Base-by-base conservation (phyloP, 2,113 vertebrate genomes). In the Hippocampus zosterae region DNA sequence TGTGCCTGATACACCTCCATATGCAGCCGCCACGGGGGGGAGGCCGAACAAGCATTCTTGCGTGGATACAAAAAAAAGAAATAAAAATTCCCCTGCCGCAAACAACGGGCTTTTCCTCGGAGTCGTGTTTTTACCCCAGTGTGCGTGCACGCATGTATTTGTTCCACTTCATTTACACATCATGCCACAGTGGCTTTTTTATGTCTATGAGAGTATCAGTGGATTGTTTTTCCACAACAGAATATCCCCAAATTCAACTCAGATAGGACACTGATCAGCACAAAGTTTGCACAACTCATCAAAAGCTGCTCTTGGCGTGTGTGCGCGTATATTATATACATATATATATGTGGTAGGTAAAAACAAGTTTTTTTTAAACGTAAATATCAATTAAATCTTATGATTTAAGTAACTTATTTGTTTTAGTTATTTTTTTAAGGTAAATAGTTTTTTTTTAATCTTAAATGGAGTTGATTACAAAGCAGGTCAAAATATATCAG, bases 21-120 rank as follows among this genome's bases (percentile, higher is more conserved):
- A 69, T 55, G 64, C 68, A 71, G 80, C 68, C 9, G 69, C 56
- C 56, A 15, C 56, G 48, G 71, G 79, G 72, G 77, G 41, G 77
- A 77, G 67, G 75, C 80, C 81, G 81, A 85, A 77, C 82, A 84
- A 82, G 77, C 82, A 85, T 60, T 80, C 72, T 56, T 48, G 55
- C 40, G 4, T 18, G 50, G 69, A 71, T 68, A 69, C 10, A 44
- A 44, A 44, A 44, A 44, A 13, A 3, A 44, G 0, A 44, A 29
- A 29, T 27, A 29, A 80, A 77, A 86, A 84, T 78, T 80, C 67
- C 70, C 68, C 75, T 64, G 56, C 77, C 8, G 62, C 55, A 37
- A 37, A n/a, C 37, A 9, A 2, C 77, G 55, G 55, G 77, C 57
- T 29, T 42, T 19, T 21, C 60, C 60, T 62, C 37, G 41, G n/a